These are phyloP conservation scores for Trachelus stipa DNA, from an alignment of 2,888 invertebrate genomes.

Conservation along the genomic window DNA sequence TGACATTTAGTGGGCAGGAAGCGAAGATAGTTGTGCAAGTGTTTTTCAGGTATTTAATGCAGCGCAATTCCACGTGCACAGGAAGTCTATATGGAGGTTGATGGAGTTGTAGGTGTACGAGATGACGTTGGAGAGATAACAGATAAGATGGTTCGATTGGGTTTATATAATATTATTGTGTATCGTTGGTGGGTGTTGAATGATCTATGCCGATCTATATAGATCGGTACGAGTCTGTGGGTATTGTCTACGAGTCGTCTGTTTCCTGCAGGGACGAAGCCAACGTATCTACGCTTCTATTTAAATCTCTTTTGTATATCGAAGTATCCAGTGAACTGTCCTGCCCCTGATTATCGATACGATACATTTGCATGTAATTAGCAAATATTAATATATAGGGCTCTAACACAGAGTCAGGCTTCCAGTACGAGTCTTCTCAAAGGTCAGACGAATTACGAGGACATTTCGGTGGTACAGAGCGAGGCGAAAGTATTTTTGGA, in stretches of 20 bases:
- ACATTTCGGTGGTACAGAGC: neutral
- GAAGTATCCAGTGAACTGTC: slow-evolving; percentile 12
- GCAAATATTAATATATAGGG: slow-evolving; percentile 1
- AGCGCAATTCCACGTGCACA: neutral
- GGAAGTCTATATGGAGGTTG: no score
- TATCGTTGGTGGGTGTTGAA: neutral
- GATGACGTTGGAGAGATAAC: neutral
- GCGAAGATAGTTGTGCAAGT: neutral
- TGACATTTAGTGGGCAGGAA: neutral
- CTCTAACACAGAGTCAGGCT: neutral
- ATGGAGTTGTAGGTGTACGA: neutral
- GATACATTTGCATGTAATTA: slow-evolving; percentile 23
- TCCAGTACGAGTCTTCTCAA: neutral
- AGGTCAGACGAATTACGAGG: slow-evolving; percentile 4
- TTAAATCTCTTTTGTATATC: slow-evolving; percentile 11
- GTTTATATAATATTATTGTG: neutral
- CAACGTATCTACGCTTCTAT: neutral
- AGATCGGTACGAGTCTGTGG: neutral
- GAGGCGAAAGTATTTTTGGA: neutral
- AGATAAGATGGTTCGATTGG: neutral
- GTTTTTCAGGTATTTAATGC: neutral
- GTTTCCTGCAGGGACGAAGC: neutral
- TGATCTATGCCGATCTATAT: neutral
- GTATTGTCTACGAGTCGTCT: neutral
- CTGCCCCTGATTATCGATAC: slow-evolving; percentile 21